Conservation (phyloP, 37 sponge, comb jelly and placozoan genomes). For the Halichondria panicea region DNA sequence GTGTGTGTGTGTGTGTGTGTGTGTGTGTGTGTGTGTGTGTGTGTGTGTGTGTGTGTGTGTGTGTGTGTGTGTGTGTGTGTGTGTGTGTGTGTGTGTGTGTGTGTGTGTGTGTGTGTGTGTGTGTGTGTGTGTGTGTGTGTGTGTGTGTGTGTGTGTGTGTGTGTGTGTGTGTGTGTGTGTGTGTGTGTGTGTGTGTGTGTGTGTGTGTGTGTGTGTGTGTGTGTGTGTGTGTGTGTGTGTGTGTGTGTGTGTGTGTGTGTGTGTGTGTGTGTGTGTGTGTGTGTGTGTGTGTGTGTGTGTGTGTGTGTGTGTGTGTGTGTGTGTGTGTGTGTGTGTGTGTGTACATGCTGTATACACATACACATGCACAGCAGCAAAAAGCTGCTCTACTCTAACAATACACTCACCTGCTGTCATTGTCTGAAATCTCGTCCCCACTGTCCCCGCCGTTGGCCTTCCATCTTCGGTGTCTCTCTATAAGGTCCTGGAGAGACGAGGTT, state of each 20-base stretch:
- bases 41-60: conserved; percentile 35
- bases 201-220: too few species aligned
- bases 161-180: too few species aligned
- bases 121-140: too few species aligned
- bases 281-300: too few species aligned
- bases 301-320: too few species aligned
- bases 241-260: too few species aligned
- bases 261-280: too few species aligned
- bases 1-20: conserved; percentile 54
- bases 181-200: too few species aligned
- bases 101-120: conserved; percentile 7
- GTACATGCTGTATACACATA: background rate
- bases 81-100: conserved; percentile 11
- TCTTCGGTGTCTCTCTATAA: conserved; percentile 74
- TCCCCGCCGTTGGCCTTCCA: conserved; percentile 80
- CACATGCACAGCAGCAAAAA: background rate
- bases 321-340: background rate
- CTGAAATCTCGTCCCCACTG: conserved; percentile 25
- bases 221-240: too few species aligned
- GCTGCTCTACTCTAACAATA: background rate
- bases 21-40: conserved; percentile 10
- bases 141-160: too few species aligned
- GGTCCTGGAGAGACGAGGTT: conserved; percentile 79
- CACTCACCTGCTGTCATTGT: conserved; percentile 18
- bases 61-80: conserved; percentile 29